Evolutionary conservation across 2,888 invertebrate species (phyloP).

Genomic region (Gryllus longicercus): DNA sequence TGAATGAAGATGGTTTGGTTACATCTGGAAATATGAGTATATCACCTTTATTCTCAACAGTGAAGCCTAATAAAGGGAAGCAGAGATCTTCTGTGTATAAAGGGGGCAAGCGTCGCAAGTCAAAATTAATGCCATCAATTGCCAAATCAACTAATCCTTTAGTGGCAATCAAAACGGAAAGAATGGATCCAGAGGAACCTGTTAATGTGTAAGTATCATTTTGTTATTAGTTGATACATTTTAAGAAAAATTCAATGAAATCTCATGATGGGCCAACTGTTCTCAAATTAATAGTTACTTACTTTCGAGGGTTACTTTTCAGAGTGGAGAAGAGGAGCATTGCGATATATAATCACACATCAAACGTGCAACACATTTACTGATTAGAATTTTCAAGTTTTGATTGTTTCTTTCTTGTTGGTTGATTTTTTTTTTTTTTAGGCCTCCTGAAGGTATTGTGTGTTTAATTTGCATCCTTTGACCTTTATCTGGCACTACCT

Average conservation of each 20-base stretch:
- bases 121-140: constrained; percentile 1
- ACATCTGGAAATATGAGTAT: constrained; percentile 35
- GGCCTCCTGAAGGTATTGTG: too few species aligned
- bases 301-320: too few species aligned
- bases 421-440: too few species aligned
- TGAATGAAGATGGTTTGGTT: constrained; percentile 37
- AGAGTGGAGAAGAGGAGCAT: too few species aligned
- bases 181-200: background rate
- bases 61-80: constrained; percentile 23
- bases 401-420: too few species aligned
- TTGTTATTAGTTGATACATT: background rate
- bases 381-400: too few species aligned
- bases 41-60: constrained; percentile 30
- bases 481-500: too few species aligned
- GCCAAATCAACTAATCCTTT: background rate
- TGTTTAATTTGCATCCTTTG: too few species aligned
- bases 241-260: background rate
- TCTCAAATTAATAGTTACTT: too few species aligned
- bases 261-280: too few species aligned
- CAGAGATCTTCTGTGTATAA: background rate
- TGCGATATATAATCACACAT: too few species aligned
- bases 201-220: constrained; percentile 20
- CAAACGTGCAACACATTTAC: too few species aligned
- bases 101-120: constrained; percentile 24
- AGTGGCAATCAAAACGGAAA: constrained; percentile 12